Conservation (phyloP, 2,113 vertebrate species). For the Oostethus manadensis region DNA sequence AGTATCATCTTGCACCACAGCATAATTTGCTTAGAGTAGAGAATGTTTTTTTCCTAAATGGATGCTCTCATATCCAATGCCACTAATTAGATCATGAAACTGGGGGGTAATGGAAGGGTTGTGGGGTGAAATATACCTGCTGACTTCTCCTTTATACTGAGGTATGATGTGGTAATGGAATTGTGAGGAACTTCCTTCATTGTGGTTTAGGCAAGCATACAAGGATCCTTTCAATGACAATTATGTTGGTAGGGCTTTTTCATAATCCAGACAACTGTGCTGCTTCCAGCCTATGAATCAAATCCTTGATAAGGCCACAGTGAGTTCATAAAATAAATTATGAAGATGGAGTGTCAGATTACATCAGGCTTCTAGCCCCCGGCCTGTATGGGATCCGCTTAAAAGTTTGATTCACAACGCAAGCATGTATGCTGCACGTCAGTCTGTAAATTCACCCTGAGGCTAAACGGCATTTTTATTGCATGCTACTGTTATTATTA, state of each 20-base stretch:
- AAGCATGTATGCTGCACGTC: not conserved
- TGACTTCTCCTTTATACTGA: constrained; percentile 35
- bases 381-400: constrained; percentile 38
- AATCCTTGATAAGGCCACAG: constrained; percentile 47
- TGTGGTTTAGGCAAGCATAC: constrained; percentile 14
- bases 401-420: constrained; percentile 34
- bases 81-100: constrained; percentile 48
- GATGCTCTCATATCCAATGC: constrained; percentile 50
- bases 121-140: constrained; percentile 26
- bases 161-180: constrained; percentile 42
- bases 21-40: constrained; percentile 39
- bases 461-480: constrained; percentile 13
- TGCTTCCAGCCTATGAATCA: constrained; percentile 37
- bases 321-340: constrained; percentile 60
- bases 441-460: constrained; percentile 2
- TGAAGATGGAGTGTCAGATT: constrained; percentile 53
- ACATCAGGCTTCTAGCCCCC: constrained; percentile 50
- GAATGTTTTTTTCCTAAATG: constrained; percentile 33
- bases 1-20: constrained; percentile 36
- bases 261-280: constrained; percentile 30
- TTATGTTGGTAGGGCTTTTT: constrained; percentile 37
- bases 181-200: constrained; percentile 10
- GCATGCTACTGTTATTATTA: constrained; percentile 1
- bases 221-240: constrained; percentile 19
- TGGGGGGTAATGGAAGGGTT: constrained; percentile 28